A percentile compares a stretch with the other conserved stretches of the same genome.
phyloP scores from a whole-genome alignment of 2,888 invertebrate species.

The Heliconius sara region DNA sequence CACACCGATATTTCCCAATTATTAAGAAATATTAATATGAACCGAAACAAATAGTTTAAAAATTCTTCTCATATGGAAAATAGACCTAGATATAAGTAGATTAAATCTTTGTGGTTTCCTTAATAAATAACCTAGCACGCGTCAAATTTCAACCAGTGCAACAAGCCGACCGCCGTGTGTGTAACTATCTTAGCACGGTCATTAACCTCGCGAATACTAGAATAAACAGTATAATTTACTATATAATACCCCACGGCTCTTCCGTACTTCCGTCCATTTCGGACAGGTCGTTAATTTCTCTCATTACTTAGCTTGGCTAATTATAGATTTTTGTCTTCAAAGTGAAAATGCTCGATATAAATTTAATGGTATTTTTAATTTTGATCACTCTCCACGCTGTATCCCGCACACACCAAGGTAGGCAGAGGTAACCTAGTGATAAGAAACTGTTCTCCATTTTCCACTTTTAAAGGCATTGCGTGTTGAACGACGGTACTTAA shows the following conservation, averaged over 20 bases:
- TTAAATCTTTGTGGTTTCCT: constrained; percentile 29
- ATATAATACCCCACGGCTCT: constrained; percentile 50
- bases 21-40: neutral
- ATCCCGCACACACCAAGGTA: too few species aligned
- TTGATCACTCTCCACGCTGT: too few species aligned
- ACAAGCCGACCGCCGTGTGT: constrained; percentile 44
- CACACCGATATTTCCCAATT: neutral
- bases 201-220: constrained; percentile 55
- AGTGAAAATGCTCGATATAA: neutral
- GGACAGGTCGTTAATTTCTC: constrained; percentile 31
- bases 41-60: neutral
- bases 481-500: too few species aligned
- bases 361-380: neutral
- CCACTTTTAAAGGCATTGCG: too few species aligned
- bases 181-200: constrained; percentile 48
- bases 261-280: constrained; percentile 48
- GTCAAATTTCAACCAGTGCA: constrained; percentile 44
- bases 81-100: constrained; percentile 1
- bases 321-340: neutral
- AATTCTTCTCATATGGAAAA: neutral
- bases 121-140: constrained; percentile 34
- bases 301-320: neutral
- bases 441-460: too few species aligned
- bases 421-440: too few species aligned
- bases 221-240: constrained; percentile 50